Conservation (phyloP, 1,140 invertebrate genomes). For the Ceratina australensis region DNA sequence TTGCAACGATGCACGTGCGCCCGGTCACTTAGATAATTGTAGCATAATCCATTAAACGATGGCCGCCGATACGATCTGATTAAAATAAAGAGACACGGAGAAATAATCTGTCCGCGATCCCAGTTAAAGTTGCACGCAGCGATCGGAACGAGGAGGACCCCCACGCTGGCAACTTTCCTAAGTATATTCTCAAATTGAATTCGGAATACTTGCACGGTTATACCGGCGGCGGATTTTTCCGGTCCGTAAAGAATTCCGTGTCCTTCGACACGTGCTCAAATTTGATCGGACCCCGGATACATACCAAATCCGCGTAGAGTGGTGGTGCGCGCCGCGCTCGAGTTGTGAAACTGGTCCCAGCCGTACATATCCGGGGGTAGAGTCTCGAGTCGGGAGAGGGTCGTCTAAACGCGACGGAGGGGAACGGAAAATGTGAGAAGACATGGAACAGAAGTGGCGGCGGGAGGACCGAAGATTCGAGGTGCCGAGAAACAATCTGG, state of each 20-base stretch:
- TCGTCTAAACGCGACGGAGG: background rate
- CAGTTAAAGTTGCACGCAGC: too few species aligned
- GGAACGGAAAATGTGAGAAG: background rate
- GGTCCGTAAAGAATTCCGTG: constrained; percentile 23
- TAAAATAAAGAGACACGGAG: too few species aligned
- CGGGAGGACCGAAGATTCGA: constrained; percentile 27
- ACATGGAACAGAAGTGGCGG: too few species aligned
- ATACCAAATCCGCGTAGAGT: constrained; percentile 36
- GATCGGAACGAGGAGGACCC: too few species aligned
- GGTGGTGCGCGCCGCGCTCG: background rate
- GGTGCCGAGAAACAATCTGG: constrained; percentile 65
- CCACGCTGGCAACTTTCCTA: too few species aligned
- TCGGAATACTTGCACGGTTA: constrained; percentile 28
- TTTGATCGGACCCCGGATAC: constrained; percentile 24
- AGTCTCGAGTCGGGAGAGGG: too few species aligned
- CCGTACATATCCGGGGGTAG: background rate
- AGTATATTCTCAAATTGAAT: constrained; percentile 46
- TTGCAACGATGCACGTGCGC: too few species aligned
- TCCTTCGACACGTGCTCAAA: constrained; percentile 24
- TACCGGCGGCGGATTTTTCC: constrained; percentile 8
- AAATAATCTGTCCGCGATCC: too few species aligned
- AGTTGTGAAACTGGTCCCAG: background rate
- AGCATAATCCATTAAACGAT: too few species aligned
- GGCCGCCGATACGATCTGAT: too few species aligned
- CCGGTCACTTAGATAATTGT: too few species aligned